Evolutionary conservation across 2,113 vertebrate species (phyloP).

Genomic region (Camelus bactrianus): DNA sequence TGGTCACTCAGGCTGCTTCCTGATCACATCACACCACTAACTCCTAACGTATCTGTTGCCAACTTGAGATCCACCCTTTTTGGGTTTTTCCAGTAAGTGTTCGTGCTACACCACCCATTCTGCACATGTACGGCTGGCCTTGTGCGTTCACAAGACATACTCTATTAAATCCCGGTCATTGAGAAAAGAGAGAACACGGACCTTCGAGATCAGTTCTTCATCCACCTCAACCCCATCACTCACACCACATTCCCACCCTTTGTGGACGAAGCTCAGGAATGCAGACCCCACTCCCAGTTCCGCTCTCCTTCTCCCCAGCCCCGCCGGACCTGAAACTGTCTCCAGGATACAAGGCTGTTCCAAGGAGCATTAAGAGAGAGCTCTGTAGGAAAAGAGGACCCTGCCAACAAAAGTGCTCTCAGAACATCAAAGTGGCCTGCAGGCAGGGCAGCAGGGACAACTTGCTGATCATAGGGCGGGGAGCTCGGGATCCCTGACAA

Average conservation of each 20-base stretch:
- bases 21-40: not conserved
- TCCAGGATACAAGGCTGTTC: not conserved
- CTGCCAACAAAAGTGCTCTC: not conserved
- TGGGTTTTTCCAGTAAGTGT: not conserved
- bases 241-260: not conserved
- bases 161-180: not conserved
- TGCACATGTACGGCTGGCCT: not conserved
- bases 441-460: not conserved
- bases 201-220: not conserved
- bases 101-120: not conserved
- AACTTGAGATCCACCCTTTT: slow-evolving; percentile 40
- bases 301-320: not conserved
- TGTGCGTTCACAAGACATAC: not conserved
- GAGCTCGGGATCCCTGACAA: not conserved
- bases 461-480: not conserved
- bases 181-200: not conserved
- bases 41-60: slow-evolving; percentile 13
- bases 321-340: not conserved
- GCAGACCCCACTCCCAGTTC: not conserved
- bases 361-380: not conserved
- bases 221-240: not conserved
- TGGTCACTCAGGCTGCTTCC: not conserved
- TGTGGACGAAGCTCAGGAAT: not conserved
- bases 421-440: not conserved
- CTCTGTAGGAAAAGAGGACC: not conserved